phyloP scores from a whole-genome alignment of 2,113 vertebrate species.

The Erythrolamprus reginae region DNA sequence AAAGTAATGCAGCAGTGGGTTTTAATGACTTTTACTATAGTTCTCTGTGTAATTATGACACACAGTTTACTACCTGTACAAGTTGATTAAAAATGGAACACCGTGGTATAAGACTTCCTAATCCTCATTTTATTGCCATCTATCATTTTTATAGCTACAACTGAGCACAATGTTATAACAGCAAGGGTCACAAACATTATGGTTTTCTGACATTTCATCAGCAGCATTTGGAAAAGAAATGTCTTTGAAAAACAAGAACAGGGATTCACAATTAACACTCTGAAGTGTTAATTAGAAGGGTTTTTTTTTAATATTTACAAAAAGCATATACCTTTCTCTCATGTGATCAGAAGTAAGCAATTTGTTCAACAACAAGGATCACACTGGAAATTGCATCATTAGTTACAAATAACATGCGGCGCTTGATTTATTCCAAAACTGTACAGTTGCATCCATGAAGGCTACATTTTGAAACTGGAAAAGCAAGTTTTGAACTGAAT shows the following conservation, averaged over 20 bases:
- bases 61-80: constrained; percentile 47
- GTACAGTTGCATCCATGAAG: background rate
- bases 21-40: constrained; percentile 24
- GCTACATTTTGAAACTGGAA: background rate
- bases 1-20: constrained; percentile 11
- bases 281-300: constrained; percentile 65
- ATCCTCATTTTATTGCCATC: constrained; percentile 51
- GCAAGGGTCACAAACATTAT: constrained; percentile 59
- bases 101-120: constrained; percentile 41
- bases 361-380: background rate
- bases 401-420: background rate
- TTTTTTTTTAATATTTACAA: constrained; percentile 49
- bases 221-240: constrained; percentile 56
- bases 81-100: constrained; percentile 46
- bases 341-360: constrained; percentile 25
- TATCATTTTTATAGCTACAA: constrained; percentile 62
- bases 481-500: background rate
- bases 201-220: constrained; percentile 61
- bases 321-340: constrained; percentile 40
- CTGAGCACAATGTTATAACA: constrained; percentile 61
- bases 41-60: constrained; percentile 31
- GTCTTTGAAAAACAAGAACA: constrained; percentile 55
- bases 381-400: background rate
- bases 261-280: constrained; percentile 65
- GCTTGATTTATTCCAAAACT: background rate